Percentiles rank a stretch among this genome's conserved stretches.
Evolutionary conservation across 1,140 invertebrate genomes (phyloP).

Genomic region (Trypoxylus dichotomus): DNA sequence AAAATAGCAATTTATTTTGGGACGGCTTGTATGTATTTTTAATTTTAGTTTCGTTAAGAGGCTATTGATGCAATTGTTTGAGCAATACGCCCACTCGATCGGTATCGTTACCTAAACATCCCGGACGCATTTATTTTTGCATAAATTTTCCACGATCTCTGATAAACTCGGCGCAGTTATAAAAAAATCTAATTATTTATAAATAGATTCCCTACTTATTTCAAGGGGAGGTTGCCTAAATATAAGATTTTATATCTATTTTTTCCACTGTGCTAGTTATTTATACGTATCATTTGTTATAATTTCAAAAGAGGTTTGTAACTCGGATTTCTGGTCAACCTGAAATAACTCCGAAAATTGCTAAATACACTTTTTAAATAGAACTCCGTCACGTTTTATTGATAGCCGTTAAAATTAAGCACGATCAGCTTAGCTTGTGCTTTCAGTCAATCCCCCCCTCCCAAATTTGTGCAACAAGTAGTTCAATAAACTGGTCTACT

Average conservation of each 20-base stretch:
- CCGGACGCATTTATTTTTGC: constrained; percentile 18
- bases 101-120: not conserved
- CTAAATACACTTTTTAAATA: constrained; percentile 18
- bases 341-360: constrained; percentile 17
- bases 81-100: constrained; percentile 13
- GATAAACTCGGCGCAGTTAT: constrained; percentile 11
- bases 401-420: not conserved
- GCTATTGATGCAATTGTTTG: constrained; percentile 23
- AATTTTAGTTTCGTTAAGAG: constrained; percentile 25
- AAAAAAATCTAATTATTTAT: constrained; percentile 8
- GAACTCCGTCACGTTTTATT: constrained; percentile 7
- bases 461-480: constrained; percentile 8
- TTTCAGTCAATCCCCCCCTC: not conserved
- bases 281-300: constrained; percentile 26
- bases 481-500: constrained; percentile 14
- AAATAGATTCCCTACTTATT: constrained; percentile 20
- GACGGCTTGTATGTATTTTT: constrained; percentile 2
- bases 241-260: constrained; percentile 22
- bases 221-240: constrained; percentile 24
- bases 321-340: constrained; percentile 11
- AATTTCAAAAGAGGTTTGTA: constrained; percentile 7
- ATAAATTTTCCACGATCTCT: constrained; percentile 10
- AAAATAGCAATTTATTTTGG: not conserved
- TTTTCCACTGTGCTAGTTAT: constrained; percentile 25
- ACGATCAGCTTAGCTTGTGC: not conserved